Base-by-base conservation (phyloP, 2,113 vertebrate genomes). In the Prionailurus viverrinus region DNA sequence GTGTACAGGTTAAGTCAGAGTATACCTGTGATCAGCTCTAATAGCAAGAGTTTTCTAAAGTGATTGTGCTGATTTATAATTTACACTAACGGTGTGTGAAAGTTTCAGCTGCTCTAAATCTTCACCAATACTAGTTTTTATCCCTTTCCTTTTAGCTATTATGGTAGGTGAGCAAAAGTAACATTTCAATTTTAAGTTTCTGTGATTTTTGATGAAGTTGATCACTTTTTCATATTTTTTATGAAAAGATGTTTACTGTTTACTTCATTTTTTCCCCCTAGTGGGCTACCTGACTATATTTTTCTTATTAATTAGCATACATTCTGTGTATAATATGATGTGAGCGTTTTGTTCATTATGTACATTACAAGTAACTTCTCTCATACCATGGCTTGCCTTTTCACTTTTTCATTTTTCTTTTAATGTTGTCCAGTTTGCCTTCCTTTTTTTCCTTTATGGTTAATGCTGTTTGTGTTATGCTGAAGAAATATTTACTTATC, bases 141-240 rank as follows among this genome's bases (percentile, higher is more conserved):
- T 58, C 41, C 23, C 92, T 89, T 61, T 78, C 7, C 29, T 89
- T 84, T 66, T 79, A 65, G 9, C 13, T 48, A 15, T 65, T 97
- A n/a, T 65, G 48, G 11, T 89, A 89, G 83, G 27, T 87, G 53
- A 78, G 13, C 69, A 84, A 12, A 53, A 89, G 29, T 89, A 84
- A 63, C 39, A 69, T 58, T 96, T 81, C 65, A 73, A n/a, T 92
- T 29, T 83, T 55, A 76, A 91, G 21, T 92, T 95, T 95, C 27
- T 19, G 13, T n/a, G 31, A 63, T 92, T 71, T 76, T 41, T 88
- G 48, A 83, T 88, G 58, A 61, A 91, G 25, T 51, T 83, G 39
- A 29, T 86, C 21, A 13, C 27, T 74, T 76, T 94, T 82, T 88
- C 23, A 23, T 88, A 36, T 53, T 69, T 61, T 23, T 61, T 9